Conservation (phyloP, 1,140 invertebrate genomes). For the Megalopta genalis region DNA sequence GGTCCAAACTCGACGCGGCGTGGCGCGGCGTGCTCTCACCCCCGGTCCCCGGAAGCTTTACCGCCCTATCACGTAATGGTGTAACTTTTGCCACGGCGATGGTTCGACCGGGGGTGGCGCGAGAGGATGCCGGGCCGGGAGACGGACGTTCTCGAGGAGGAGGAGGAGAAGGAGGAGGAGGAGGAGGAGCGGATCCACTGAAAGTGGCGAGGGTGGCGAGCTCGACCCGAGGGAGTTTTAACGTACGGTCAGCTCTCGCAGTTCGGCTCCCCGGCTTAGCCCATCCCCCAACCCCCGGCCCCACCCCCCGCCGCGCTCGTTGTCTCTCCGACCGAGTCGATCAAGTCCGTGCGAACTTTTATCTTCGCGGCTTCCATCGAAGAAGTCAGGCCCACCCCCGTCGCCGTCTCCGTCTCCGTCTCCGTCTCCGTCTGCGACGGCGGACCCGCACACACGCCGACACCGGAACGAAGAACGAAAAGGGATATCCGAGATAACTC, state of each 20-base stretch:
- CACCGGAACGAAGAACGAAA: neutral
- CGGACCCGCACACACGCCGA: neutral
- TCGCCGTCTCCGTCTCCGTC: too few relatives aligned
- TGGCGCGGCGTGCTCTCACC: too few relatives aligned
- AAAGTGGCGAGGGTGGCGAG: conserved; percentile 35
- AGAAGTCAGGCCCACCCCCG: conserved; percentile 28
- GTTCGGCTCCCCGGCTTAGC: conserved; percentile 17
- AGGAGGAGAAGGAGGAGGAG: neutral
- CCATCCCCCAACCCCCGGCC: neutral
- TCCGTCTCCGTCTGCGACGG: too few relatives aligned
- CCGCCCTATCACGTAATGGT: conserved; percentile 73
- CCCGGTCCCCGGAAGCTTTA: conserved; percentile 54
- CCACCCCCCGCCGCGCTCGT: neutral
- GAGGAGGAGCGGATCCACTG: conserved; percentile 13
- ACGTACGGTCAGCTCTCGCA: conserved; percentile 69
- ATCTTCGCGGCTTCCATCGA: conserved; percentile 57
- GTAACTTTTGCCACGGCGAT: conserved; percentile 68
- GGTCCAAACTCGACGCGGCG: neutral
- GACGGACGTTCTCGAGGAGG: too few relatives aligned
- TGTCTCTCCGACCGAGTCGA: conserved; percentile 48
- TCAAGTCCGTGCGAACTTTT: conserved; percentile 60
- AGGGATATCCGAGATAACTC: conserved; percentile 41
- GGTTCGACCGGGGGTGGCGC: conserved; percentile 5
- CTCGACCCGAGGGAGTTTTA: conserved; percentile 67
- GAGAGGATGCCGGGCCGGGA: neutral